A percentile compares a stretch with the other conserved stretches of the same genome.
Conservation (phyloP, 2,797 vertebrate species). For the Manis javanica region DNA sequence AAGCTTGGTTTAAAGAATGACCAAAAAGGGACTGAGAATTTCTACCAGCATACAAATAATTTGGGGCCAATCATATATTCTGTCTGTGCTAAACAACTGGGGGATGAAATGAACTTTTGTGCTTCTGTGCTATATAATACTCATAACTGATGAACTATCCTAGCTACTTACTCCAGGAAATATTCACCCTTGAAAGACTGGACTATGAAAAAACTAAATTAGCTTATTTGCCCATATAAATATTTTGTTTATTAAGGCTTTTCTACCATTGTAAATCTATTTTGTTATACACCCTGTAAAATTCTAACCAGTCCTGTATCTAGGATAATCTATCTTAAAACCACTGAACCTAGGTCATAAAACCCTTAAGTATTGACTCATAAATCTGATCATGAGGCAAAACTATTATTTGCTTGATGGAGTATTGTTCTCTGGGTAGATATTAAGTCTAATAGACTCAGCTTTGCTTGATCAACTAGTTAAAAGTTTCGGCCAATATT, state of each 20-base stretch:
- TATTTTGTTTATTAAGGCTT: background rate
- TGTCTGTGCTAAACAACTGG: background rate
- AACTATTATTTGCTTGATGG: background rate
- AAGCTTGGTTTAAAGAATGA: background rate
- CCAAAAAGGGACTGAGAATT: background rate
- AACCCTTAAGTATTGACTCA: background rate
- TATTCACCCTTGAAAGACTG: background rate
- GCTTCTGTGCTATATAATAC: background rate
- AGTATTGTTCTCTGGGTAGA: background rate
- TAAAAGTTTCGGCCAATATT: background rate
- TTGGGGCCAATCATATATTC: background rate
- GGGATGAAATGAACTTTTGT: background rate
- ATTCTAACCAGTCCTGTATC: background rate
- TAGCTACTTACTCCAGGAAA: background rate
- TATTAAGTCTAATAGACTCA: background rate
- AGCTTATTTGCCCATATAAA: background rate
- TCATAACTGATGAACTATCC: background rate
- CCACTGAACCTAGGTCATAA: background rate
- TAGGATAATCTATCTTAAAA: background rate
- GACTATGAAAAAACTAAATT: background rate
- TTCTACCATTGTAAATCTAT: background rate
- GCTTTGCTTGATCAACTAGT: background rate
- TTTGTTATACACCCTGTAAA: background rate
- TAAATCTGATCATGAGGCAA: background rate
- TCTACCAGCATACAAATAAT: background rate